These are phyloP conservation scores for Lontra canadensis DNA, from an alignment of 2,113 vertebrate species.

Conservation along the genomic window DNA sequence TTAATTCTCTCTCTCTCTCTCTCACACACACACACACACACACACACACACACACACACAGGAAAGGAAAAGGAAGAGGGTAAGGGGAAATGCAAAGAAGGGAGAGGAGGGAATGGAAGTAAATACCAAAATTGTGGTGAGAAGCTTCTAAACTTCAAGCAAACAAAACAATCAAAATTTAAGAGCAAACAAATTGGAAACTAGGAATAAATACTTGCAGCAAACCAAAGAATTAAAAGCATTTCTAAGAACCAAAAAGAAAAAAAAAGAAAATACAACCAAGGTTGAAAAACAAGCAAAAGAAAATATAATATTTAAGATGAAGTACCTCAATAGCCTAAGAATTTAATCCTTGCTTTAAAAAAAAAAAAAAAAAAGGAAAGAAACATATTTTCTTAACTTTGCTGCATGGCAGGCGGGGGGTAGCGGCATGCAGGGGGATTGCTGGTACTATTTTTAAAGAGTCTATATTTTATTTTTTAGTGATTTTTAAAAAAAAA, in stretches of 20 bases:
- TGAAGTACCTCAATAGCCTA: background rate
- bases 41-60: background rate
- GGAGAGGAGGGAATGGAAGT: background rate
- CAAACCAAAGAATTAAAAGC: background rate
- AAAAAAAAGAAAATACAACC: background rate
- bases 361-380: background rate
- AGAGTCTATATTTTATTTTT: background rate
- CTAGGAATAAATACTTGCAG: background rate
- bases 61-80: background rate
- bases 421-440: too few relatives aligned
- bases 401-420: background rate
- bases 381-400: background rate
- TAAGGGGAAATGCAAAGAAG: background rate
- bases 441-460: background rate
- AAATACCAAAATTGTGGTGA: background rate
- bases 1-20: background rate
- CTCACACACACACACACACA: background rate
- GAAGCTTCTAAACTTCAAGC: constrained; percentile 1
- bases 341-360: background rate
- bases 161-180: background rate
- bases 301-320: background rate
- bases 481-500: background rate
- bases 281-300: background rate
- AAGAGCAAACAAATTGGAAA: constrained; percentile 1
- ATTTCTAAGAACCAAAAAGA: background rate